These are phyloP conservation scores for Ascidia mentula DNA, from an alignment of 23 tunicate species.

Conservation along the genomic window DNA sequence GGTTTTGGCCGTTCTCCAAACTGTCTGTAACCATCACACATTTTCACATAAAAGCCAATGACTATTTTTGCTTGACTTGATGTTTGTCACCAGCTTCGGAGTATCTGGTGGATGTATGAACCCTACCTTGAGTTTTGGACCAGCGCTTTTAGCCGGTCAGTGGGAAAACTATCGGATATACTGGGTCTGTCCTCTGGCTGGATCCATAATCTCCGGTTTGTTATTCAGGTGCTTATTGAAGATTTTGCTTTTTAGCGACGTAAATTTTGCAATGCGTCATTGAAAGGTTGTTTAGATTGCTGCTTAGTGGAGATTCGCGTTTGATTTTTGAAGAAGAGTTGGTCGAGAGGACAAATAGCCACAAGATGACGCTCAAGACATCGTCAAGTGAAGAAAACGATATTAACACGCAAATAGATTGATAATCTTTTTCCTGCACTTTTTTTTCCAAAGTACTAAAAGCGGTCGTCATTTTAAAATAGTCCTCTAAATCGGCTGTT, in stretches of 20 bases:
- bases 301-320: background rate
- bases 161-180: conserved; percentile 80
- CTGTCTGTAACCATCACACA: no score
- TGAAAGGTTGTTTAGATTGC: background rate
- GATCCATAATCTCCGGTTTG: conserved; percentile 42
- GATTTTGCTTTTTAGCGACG: background rate
- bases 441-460: no score
- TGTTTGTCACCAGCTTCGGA: conserved; percentile 26
- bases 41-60: no score
- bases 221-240: conserved; percentile 41
- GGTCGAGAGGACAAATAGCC: no score
- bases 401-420: no score
- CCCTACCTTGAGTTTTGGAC: conserved; percentile 82
- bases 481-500: no score
- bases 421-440: no score
- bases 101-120: conserved; percentile 84
- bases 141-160: conserved; percentile 69
- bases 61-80: no score
- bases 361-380: no score
- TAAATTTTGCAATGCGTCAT: background rate
- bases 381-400: no score
- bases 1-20: no score
- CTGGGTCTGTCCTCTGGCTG: conserved; percentile 71
- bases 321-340: background rate
- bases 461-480: no score